Evolutionary conservation across 2,113 vertebrate genomes (phyloP).

Genomic region (Semnornis frantzii): DNA sequence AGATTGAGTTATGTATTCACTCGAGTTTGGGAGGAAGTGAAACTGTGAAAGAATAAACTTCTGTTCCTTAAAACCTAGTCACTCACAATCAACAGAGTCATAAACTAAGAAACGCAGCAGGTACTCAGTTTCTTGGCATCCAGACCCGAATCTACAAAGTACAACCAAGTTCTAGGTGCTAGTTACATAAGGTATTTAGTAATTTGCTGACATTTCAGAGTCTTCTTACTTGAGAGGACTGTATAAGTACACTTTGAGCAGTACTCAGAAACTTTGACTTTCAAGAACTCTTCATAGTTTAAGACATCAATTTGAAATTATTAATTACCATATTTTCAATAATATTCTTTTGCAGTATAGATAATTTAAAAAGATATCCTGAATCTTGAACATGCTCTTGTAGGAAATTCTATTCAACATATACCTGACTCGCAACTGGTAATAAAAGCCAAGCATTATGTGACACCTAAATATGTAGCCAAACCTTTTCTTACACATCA

Average conservation of each 20-base stretch:
- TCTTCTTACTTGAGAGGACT: neutral
- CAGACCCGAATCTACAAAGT: neutral
- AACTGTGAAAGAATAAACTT: neutral
- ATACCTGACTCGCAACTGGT: neutral
- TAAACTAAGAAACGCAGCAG: neutral
- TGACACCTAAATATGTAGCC: accelerated
- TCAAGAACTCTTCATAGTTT: neutral
- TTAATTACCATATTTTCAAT: accelerated
- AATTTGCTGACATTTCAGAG: neutral
- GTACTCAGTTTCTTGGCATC: neutral
- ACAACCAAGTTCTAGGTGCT: neutral
- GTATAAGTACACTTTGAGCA: neutral
- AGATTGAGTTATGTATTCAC: neutral
- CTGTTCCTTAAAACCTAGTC: neutral
- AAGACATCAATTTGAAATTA: neutral
- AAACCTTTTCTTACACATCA: neutral
- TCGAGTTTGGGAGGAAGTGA: neutral
- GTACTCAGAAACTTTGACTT: neutral
- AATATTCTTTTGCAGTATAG: neutral
- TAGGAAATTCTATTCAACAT: neutral
- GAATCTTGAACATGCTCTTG: neutral
- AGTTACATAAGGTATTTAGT: neutral
- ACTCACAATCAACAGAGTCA: neutral
- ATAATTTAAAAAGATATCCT: neutral
- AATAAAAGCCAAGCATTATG: neutral